A percentile compares a stretch with the other conserved stretches of the same genome.
Conservation (phyloP, 1,140 invertebrate genomes). For the Zaprionus nigranus region DNA sequence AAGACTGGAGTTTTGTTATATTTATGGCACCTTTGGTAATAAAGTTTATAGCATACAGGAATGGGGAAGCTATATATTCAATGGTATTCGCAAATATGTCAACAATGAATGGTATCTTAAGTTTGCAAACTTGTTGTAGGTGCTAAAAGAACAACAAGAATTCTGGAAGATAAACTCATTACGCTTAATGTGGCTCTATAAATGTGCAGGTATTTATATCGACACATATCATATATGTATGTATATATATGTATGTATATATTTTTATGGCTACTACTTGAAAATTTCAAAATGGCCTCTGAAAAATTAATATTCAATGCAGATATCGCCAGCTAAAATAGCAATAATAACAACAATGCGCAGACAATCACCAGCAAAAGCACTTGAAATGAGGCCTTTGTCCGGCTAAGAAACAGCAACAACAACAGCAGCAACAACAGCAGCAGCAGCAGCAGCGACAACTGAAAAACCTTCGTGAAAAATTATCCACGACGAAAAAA, state of each 20-base stretch:
- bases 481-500: conserved; percentile 66
- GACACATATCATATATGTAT: conserved; percentile 2
- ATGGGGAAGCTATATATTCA: neutral
- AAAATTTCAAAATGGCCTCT: conserved; percentile 66
- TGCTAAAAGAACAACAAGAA: neutral
- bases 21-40: neutral
- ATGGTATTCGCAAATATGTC: neutral
- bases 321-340: conserved; percentile 49
- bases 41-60: neutral
- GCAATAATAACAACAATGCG: conserved; percentile 32
- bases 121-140: neutral
- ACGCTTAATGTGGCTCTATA: conserved; percentile 14
- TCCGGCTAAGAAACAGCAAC: conserved; percentile 56
- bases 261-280: conserved; percentile 17
- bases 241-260: conserved; percentile 19
- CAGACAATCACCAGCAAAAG: conserved; percentile 38
- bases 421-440: neutral
- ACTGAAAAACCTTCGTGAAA: conserved; percentile 80
- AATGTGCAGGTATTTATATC: conserved; percentile 1
- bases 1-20: neutral
- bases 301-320: conserved; percentile 75
- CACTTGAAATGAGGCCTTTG: conserved; percentile 73
- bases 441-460: conserved; percentile 22
- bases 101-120: neutral
- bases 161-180: neutral